phyloP scores from a whole-genome alignment of 2,113 vertebrate species.

The Microtus pennsylvanicus region DNA sequence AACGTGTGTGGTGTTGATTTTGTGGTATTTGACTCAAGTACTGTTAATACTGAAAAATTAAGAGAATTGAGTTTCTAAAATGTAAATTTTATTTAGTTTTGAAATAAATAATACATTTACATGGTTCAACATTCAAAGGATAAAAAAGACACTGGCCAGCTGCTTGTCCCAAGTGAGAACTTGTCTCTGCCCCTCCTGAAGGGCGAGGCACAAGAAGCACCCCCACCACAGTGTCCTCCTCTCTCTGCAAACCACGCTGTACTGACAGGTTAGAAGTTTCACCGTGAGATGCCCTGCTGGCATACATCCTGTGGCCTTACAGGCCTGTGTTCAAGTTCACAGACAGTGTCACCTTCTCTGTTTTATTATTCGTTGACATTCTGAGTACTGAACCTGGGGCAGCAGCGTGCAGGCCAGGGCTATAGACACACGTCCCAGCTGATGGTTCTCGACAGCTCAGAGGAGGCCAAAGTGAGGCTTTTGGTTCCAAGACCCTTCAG shows the following conservation, averaged over 20 bases:
- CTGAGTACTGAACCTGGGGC: neutral
- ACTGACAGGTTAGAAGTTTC: neutral
- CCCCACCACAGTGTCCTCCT: neutral
- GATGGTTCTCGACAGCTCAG: neutral
- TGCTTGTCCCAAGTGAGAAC: neutral
- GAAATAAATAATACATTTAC: conserved; percentile 68
- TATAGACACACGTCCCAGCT: fast-evolving
- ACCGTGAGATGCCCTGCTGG: neutral
- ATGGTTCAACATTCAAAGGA: conserved; percentile 49
- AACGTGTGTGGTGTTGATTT: neutral
- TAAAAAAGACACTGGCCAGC: conserved; percentile 8
- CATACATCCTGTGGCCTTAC: too few relatives aligned
- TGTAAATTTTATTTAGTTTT: conserved; percentile 66
- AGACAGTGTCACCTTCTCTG: too few relatives aligned
- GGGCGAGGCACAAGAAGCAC: neutral
- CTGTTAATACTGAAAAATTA: neutral
- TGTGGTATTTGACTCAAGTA: neutral
- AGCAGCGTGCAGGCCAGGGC: neutral
- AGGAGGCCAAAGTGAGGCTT: neutral
- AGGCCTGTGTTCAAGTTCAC: neutral
- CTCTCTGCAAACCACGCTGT: too few relatives aligned
- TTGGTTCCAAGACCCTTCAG: neutral
- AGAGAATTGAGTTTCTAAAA: conserved; percentile 6
- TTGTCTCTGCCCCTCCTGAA: neutral
- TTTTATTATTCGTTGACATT: neutral